Evolutionary conservation across 2,888 invertebrate species (phyloP), one percentile per base, ranked within the genome.

Genomic region (Drosophila austrosaltans): DNA sequence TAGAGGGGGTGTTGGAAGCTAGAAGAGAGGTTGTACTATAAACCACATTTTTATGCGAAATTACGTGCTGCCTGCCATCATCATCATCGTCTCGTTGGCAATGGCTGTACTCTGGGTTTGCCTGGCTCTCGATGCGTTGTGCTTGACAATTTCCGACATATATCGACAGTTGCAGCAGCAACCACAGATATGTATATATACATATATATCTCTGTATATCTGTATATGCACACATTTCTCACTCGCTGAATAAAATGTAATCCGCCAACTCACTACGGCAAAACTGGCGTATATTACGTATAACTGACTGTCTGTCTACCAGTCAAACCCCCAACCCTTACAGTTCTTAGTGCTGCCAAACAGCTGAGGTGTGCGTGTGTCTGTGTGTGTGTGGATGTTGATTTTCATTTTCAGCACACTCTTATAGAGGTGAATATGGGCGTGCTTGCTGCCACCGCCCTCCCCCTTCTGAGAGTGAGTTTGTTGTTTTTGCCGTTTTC

Each of bases 401-500:
- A 83, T 84, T 84, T 84, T 89, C 81, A 89, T 86, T 84, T 84
- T 87, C 87, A 87, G 89, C 83, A 78, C 68, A 76, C 66, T 73
- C 22, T 39, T 22, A 22, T 61, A 30, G 42, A 61, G 54, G 20
- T 32, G 61, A 53, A 56, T 61, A 87, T 79, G 71, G 72, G 75
- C 69, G 75, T 66, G 48, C 25, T 48, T 48, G 81, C 76, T 76
- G 78, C 72, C 65, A 63, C 67, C 62, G 58, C 28, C 75, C 53
- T 63, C 65, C 65, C 67, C 62, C 61, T 30, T 76, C 53, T 63
- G 75, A 76, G 69, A 75, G 69, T 66, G 48, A 48, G 48, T 10
- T 48, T 48, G 48, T 48, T 48, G 48, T 48, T 48, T 48, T 48
- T 48, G 48, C 48, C 48, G 48, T 88, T 80, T 86, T 88, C 76